Conservation (phyloP, 2,113 vertebrate genomes). For the Mustela lutreola region DNA sequence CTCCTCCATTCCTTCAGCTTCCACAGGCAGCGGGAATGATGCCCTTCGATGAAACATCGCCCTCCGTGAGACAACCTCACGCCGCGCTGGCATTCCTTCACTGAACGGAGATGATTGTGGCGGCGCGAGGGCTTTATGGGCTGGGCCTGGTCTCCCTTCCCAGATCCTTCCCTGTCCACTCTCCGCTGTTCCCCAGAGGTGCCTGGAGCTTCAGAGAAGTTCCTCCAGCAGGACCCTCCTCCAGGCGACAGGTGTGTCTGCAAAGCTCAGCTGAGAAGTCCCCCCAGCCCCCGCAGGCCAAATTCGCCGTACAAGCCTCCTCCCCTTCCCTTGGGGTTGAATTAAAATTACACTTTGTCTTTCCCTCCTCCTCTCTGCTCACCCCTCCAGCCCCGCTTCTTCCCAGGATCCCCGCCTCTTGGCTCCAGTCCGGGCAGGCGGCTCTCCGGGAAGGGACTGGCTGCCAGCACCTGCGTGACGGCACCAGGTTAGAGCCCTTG, state of each 20-base stretch:
- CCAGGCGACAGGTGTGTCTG: not conserved
- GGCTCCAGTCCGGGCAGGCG: not conserved
- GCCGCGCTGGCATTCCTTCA: not conserved
- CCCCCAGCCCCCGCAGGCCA: not conserved
- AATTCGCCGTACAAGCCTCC: not conserved
- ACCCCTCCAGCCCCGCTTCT: not conserved
- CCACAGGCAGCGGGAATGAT: not conserved
- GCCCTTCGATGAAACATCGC: rapidly evolving
- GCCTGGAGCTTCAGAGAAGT: not conserved
- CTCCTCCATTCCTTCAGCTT: not conserved
- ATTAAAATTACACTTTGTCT: not conserved
- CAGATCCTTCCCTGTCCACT: not conserved
- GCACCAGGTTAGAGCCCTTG: too few species aligned
- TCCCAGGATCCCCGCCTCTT: too few species aligned
- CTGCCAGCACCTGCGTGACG: not conserved
- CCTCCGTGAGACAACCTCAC: not conserved
- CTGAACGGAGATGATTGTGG: not conserved
- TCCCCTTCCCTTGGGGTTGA: not conserved
- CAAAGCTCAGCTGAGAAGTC: not conserved
- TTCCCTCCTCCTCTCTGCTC: not conserved
- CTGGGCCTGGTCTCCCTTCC: not conserved
- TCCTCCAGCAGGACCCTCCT: not conserved
- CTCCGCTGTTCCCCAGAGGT: not conserved
- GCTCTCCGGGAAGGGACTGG: rapidly evolving
- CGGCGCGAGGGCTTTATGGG: rapidly evolving